Conservation (phyloP, 2,888 invertebrate genomes). For the Dromius quadrimaculatus region DNA sequence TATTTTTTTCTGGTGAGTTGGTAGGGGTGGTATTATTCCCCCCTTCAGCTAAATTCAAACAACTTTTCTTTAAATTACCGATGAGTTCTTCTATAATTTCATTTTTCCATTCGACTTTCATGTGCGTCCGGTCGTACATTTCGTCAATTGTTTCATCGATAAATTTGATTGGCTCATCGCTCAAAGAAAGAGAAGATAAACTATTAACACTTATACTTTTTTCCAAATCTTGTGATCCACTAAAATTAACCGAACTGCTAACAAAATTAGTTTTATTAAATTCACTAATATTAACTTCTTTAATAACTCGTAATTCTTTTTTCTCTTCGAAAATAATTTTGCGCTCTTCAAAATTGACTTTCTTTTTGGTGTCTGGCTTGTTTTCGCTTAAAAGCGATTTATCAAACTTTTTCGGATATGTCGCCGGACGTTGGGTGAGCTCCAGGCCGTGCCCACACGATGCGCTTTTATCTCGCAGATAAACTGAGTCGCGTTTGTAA, state of each 20-base stretch:
- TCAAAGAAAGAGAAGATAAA: slow-evolving; percentile 61
- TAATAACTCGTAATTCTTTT: slow-evolving; percentile 34
- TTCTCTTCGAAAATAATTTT: slow-evolving; percentile 49
- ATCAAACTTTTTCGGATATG: slow-evolving; percentile 59
- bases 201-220: slow-evolving; percentile 65
- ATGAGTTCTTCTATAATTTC: slow-evolving; percentile 61
- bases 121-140: slow-evolving; percentile 65
- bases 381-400: slow-evolving; percentile 32
- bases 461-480: slow-evolving; percentile 82
- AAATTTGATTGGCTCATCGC: slow-evolving; percentile 63
- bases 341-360: slow-evolving; percentile 63
- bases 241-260: slow-evolving; percentile 27
- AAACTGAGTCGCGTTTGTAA: slow-evolving; percentile 67
- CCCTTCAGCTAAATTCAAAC: slow-evolving; percentile 33
- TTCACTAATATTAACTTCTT: slow-evolving; percentile 45
- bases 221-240: slow-evolving; percentile 59
- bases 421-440: slow-evolving; percentile 76
- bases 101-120: slow-evolving; percentile 62
- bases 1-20: slow-evolving; percentile 36
- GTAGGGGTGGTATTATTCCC: slow-evolving; percentile 39
- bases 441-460: slow-evolving; percentile 83
- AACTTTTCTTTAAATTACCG: slow-evolving; percentile 53
- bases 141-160: slow-evolving; percentile 64
- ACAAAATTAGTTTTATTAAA: slow-evolving; percentile 35
- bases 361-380: slow-evolving; percentile 59